These are phyloP conservation scores for Drosophila sproati DNA, from an alignment of 1,140 invertebrate genomes.

Conservation along the genomic window DNA sequence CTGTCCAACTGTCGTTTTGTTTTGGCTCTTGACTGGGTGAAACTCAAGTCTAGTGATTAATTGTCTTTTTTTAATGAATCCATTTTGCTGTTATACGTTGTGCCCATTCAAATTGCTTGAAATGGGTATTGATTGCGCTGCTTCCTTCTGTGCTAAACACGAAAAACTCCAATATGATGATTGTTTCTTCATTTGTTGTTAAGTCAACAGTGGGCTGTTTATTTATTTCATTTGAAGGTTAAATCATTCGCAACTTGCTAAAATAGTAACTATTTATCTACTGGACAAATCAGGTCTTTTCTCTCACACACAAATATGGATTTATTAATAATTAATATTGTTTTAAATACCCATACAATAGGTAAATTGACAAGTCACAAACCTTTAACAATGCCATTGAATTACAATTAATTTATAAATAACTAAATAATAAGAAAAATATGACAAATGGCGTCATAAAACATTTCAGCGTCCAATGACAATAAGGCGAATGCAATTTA, in stretches of 20 bases:
- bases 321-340: conserved; percentile 39
- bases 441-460: conserved; percentile 49
- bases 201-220: background rate
- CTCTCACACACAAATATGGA: background rate
- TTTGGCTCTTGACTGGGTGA: conserved; percentile 5
- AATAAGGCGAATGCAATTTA: conserved; percentile 65
- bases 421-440: background rate
- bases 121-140: no score
- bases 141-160: no score
- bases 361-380: conserved; percentile 24
- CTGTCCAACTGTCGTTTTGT: conserved; percentile 25
- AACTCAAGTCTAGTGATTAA: background rate
- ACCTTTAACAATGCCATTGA: conserved; percentile 23
- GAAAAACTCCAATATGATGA: no score
- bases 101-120: no score
- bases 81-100: background rate
- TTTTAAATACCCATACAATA: conserved; percentile 38
- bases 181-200: background rate
- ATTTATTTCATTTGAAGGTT: no score
- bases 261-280: no score
- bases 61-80: background rate
- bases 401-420: conserved; percentile 18
- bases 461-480: conserved; percentile 51
- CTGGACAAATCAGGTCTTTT: no score
- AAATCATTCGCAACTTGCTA: no score